Base-by-base conservation (phyloP, 1,140 invertebrate species). In the Micrasema longulum region DNA sequence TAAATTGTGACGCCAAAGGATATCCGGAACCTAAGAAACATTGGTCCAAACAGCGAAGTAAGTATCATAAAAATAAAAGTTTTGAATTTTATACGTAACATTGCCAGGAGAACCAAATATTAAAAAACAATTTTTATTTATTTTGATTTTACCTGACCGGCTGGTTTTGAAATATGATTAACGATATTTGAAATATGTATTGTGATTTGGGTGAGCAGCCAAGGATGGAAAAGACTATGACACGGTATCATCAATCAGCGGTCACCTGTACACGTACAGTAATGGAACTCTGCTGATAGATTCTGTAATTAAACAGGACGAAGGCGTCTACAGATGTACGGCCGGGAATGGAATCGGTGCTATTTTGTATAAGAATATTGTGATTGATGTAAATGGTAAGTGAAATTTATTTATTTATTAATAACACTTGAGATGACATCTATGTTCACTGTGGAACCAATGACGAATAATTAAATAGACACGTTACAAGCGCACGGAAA, bases 281-380 rank as follows among this genome's bases (percentile, higher is more conserved):
- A 94, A 94, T 81, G 91, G 92, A 22, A 92, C 92, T 7, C 78
- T 95, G 45, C 83, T 91, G 76, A 87, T 93, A 1, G 89, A 91
- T 57, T 85, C 90, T 3, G 92, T 91, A 1, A 87, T 89, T 26
- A 88, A 91, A 20, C 87, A 89, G 78, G 91, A 93, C 79, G 92
- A 93, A 77, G 95, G 95, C n/a, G 90, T 91, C 79, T 97, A 96
- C 81, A 88, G 94, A 63, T 97, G 95, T 78, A 89, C 93, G 66
- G 93, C 94, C 0, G 92, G 90, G 72, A 97, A 97, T 79, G 92
- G 91, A n/a, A 93, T 97, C 55, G 92, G 94, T 10, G 88, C 90
- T 1, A 90, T 90, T 1, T 79, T 94, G 2, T 90, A 89, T 67
- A 94, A 94, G 86, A 89, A 91, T 43, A 89, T 95, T 66, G 89